Base-by-base conservation (phyloP, 1,140 invertebrate genomes). In the Kradibia gibbosae region DNA sequence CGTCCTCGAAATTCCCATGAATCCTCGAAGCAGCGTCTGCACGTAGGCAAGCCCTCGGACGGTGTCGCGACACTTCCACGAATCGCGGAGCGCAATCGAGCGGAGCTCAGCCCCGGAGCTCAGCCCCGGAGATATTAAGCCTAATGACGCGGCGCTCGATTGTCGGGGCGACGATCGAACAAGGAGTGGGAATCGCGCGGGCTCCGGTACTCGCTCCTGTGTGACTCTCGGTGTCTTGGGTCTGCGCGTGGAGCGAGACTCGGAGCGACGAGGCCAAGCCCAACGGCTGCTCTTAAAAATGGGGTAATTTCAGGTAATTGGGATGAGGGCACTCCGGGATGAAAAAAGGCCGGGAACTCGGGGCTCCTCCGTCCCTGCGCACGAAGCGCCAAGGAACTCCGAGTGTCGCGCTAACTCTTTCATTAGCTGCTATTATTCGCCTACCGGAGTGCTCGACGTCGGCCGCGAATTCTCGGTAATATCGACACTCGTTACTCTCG, bases 271-370 rank as follows among this genome's bases (percentile, higher is more conserved):
- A 22, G 34, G 73, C 10, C 22, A 25, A n/a, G 31, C 45, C 62
- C 11, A 5, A n/a, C 67, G 36, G 22, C 28, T 1, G 34, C 4
- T 31, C 55, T 71, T 71, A 71, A 65, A 80, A 80, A 73, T 80
- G 17, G 22, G 34, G 57, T 80, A 80, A 80, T 80, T 80, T 74
- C 48, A 48, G 34, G 8, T 80, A 80, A 80, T 80, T 74, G 55
- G 34, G 36, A 72, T 57, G 50, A 48, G 7, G 50, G 2, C 39
- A 34, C 34, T 31, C 22, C n/a, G 22, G 10, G 17, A 10, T 48
- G 17, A 48, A 71, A n/a, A n/a, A 10, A 42, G 3, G 8, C 13
- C 31, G 28, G 5, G 31, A 20, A 34, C n/a, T n/a, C 31, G 0
- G 1, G 28, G 25, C 2, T 4, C 25, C 2, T 34, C 31, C 1